A percentile compares a stretch with the other conserved stretches of the same genome.
Conservation (phyloP, 2,113 vertebrate species). For the Eulemur macaco region DNA sequence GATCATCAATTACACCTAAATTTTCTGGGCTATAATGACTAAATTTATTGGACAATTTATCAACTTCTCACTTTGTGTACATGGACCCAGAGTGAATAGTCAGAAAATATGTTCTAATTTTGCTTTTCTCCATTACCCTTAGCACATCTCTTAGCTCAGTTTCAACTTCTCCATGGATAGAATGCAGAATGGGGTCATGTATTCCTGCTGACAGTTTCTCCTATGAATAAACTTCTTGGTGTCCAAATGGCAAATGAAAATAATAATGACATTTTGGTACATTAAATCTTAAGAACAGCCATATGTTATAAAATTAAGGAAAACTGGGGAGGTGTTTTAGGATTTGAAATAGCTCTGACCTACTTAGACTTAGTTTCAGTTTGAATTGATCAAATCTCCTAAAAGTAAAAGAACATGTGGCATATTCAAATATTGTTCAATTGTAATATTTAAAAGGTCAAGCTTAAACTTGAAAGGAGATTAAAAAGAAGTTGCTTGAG, state of each 20-base stretch:
- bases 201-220: not conserved
- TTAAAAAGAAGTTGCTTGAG: conserved; percentile 78
- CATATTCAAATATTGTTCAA: conserved; percentile 60
- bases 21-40: conserved; percentile 36
- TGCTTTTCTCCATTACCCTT: not conserved
- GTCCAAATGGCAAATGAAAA: conserved; percentile 5
- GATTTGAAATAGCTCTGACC: not conserved
- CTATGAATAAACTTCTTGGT: not conserved
- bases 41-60: conserved; percentile 53
- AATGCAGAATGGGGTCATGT: not conserved
- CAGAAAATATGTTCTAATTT: not conserved
- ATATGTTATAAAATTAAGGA: not conserved
- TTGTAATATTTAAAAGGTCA: conserved; percentile 82
- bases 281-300: not conserved
- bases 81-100: not conserved
- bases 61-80: conserved; percentile 35
- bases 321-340: not conserved
- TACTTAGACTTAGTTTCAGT: conserved; percentile 56
- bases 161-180: not conserved
- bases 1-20: conserved; percentile 39
- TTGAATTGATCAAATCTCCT: conserved; percentile 72
- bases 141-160: not conserved
- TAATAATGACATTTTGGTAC: not conserved
- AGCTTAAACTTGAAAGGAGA: conserved; percentile 72
- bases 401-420: conserved; percentile 52